Percentiles rank a stretch among this genome's conserved stretches.
Evolutionary conservation across 2,888 invertebrate species (phyloP).

Genomic region (Tuta absoluta): DNA sequence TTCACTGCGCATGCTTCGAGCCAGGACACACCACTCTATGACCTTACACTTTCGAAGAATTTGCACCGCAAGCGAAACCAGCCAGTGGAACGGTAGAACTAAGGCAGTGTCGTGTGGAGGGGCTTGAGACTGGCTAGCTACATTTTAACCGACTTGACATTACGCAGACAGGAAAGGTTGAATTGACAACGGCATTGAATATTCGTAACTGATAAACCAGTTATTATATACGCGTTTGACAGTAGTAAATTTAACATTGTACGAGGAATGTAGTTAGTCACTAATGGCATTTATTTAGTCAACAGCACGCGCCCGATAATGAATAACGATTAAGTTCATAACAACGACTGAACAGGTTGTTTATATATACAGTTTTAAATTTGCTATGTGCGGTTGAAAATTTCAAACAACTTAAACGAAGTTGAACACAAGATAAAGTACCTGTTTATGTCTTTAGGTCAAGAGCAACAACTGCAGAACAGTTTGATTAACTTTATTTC

Average conservation of each 20-base stretch:
- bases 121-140: background rate
- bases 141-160: conserved; percentile 28
- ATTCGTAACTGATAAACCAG: conserved; percentile 35
- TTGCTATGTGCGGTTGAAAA: background rate
- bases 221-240: conserved; percentile 16
- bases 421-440: background rate
- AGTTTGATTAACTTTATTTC: no score
- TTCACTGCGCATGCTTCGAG: conserved; percentile 61
- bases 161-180: conserved; percentile 40
- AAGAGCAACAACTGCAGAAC: background rate
- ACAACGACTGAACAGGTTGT: background rate
- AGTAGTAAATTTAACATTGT: background rate
- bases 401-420: background rate
- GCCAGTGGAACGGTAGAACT: conserved; percentile 25
- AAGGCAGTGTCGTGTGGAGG: background rate
- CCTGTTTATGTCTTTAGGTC: background rate
- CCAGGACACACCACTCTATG: conserved; percentile 34
- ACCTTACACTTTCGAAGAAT: conserved; percentile 48
- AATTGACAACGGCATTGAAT: conserved; percentile 37
- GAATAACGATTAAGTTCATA: background rate
- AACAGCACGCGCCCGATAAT: conserved; percentile 4
- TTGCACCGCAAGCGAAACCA: conserved; percentile 29
- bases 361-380: background rate
- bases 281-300: background rate
- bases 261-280: background rate